Evolutionary conservation across 2,113 vertebrate species (phyloP).

Genomic region (Potamarius usumacintae): DNA sequence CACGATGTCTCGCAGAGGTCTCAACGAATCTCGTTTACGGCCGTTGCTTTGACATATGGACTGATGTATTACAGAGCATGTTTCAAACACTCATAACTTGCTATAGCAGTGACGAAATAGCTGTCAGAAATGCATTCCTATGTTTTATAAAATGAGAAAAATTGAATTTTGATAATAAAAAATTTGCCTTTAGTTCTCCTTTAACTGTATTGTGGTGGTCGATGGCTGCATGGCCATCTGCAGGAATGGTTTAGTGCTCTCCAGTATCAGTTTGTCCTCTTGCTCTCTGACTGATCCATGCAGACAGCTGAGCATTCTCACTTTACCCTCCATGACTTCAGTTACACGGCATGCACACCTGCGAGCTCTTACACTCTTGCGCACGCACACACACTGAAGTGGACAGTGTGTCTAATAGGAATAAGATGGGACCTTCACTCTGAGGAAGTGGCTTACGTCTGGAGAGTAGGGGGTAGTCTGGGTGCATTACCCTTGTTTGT

Average conservation of each 20-base stretch:
- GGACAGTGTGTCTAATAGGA: conserved; percentile 15
- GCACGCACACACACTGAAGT: conserved; percentile 26
- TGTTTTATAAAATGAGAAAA: no score
- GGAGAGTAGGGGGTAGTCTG: not conserved
- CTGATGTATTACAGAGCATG: no score
- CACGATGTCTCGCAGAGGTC: no score
- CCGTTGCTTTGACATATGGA: no score
- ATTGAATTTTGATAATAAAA: no score
- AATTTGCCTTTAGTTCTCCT: no score
- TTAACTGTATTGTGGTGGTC: not conserved
- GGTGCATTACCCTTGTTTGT: not conserved
- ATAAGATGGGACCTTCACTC: not conserved
- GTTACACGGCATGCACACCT: conserved; percentile 73
- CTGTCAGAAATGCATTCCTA: no score
- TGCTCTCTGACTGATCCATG: conserved; percentile 66
- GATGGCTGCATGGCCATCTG: conserved; percentile 13
- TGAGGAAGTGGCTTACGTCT: not conserved
- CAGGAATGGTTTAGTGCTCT: conserved; percentile 45
- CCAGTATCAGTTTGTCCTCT: conserved; percentile 58
- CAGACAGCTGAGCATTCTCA: conserved; percentile 77
- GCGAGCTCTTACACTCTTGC: conserved; percentile 59
- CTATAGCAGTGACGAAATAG: no score
- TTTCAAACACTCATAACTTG: no score
- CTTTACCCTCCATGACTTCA: conserved; percentile 74
- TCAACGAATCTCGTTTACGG: no score